phyloP scores from a whole-genome alignment of 2,888 invertebrate genomes.

The Adelognathus sp. region DNA sequence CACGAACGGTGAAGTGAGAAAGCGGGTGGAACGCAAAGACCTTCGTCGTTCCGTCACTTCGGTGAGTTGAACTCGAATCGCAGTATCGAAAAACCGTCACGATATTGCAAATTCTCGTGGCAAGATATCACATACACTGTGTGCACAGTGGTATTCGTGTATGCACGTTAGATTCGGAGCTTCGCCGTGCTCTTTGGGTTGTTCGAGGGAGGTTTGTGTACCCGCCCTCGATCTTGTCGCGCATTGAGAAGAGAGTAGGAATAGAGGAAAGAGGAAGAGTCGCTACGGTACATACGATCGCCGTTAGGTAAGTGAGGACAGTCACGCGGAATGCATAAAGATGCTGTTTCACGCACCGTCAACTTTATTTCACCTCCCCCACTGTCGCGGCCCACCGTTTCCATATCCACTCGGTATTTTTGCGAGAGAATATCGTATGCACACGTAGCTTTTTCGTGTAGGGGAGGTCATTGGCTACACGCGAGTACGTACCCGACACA shows the following conservation, averaged over 20 bases:
- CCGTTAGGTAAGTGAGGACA: constrained; percentile 55
- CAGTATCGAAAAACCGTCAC: constrained; percentile 66
- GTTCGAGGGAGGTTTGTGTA: not conserved
- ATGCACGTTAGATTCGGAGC: not conserved
- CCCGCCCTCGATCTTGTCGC: constrained; percentile 11
- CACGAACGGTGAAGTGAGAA: not conserved
- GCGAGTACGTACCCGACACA: not conserved
- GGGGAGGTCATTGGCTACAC: constrained; percentile 9
- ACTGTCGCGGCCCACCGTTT: no score
- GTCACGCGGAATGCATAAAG: constrained; percentile 61
- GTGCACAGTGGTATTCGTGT: no score
- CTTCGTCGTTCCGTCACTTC: constrained; percentile 8
- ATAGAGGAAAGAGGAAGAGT: constrained; percentile 17
- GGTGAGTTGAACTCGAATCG: constrained; percentile 51
- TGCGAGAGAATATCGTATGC: constrained; percentile 42
- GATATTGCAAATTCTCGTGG: constrained; percentile 62
- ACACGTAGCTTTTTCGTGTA: not conserved
- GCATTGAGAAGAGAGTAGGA: not conserved
- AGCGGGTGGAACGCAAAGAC: not conserved
- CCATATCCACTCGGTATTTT: constrained; percentile 49
- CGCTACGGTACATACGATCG: constrained; percentile 32
- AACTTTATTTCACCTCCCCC: constrained; percentile 57
- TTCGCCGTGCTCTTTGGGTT: not conserved
- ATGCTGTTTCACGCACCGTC: constrained; percentile 59
- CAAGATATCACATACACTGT: constrained; percentile 55